Conservation (phyloP, 2,113 vertebrate genomes). For the Ctenomys sociabilis region DNA sequence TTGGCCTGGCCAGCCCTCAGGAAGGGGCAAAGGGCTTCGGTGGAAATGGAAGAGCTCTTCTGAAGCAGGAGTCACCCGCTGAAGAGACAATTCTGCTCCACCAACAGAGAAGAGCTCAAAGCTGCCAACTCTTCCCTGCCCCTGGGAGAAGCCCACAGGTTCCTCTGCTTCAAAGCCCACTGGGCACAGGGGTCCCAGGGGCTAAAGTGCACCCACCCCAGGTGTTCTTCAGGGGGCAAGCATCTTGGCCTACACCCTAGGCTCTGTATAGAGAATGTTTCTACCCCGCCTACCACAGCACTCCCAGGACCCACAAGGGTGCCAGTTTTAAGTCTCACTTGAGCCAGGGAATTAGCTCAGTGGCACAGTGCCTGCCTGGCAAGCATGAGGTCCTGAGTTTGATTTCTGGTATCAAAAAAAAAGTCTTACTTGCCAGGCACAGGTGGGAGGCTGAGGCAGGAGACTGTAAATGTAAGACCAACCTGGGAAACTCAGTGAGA, state of each 20-base stretch:
- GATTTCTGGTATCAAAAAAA: no score
- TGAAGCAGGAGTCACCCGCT: background rate
- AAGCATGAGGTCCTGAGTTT: no score
- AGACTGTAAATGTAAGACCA: background rate
- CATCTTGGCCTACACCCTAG: background rate
- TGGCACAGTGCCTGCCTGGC: no score
- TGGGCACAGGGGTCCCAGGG: background rate
- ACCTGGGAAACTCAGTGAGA: background rate
- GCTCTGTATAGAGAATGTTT: background rate
- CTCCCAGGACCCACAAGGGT: background rate
- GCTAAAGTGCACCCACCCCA: rapidly evolving
- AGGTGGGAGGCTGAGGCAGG: background rate
- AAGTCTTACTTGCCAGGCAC: background rate
- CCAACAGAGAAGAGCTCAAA: background rate
- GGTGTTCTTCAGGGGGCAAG: background rate
- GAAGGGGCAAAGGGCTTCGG: background rate
- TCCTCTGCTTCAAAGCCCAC: background rate
- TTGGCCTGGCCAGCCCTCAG: background rate
- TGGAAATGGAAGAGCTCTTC: background rate
- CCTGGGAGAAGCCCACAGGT: background rate
- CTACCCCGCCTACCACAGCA: background rate
- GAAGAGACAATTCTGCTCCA: background rate
- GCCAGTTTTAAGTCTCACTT: background rate
- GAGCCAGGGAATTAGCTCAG: no score
- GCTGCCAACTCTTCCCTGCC: background rate